Percentiles rank a stretch among this genome's conserved stretches.
Conservation (phyloP, 2,888 invertebrate genomes). For the Plagiodera versicolora region DNA sequence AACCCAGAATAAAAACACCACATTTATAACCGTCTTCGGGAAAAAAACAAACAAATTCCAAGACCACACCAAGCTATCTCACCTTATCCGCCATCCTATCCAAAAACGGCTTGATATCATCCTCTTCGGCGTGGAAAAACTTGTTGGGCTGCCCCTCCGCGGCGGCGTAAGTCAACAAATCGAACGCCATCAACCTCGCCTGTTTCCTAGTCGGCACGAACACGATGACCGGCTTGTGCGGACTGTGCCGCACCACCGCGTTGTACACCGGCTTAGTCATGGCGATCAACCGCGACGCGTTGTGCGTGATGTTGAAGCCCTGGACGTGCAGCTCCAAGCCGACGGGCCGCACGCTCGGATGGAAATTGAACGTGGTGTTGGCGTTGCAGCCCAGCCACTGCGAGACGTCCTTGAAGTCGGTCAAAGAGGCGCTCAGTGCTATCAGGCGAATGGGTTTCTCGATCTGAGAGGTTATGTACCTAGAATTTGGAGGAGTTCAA, state of each 20-base stretch:
- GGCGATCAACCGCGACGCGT: constrained; percentile 90
- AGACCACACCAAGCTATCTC: constrained; percentile 13
- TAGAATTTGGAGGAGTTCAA: too few species aligned
- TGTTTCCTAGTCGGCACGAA: constrained; percentile 92
- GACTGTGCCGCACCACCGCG: constrained; percentile 81
- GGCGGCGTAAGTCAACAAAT: constrained; percentile 90
- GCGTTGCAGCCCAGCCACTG: constrained; percentile 96
- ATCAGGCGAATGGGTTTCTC: constrained; percentile 89
- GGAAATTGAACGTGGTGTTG: constrained; percentile 96
- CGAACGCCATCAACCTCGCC: constrained; percentile 92
- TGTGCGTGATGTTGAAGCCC: constrained; percentile 98
- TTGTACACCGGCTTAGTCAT: constrained; percentile 99
- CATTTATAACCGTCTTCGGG: too few species aligned
- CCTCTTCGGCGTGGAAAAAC: constrained; percentile 86
- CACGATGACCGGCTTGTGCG: constrained; percentile 81
- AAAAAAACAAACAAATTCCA: too few species aligned
- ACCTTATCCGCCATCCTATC: constrained; percentile 87
- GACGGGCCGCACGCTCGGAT: constrained; percentile 94
- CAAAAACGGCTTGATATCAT: constrained; percentile 86
- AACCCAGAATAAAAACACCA: too few species aligned
- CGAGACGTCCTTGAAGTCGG: constrained; percentile 93
- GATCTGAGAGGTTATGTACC: constrained; percentile 95
- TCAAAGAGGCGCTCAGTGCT: constrained; percentile 81
- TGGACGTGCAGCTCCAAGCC: constrained; percentile 95
- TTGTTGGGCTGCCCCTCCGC: constrained; percentile 84